These are phyloP conservation scores for Echiichthys vipera DNA, from an alignment of 2,797 vertebrate species.

Conservation along the genomic window DNA sequence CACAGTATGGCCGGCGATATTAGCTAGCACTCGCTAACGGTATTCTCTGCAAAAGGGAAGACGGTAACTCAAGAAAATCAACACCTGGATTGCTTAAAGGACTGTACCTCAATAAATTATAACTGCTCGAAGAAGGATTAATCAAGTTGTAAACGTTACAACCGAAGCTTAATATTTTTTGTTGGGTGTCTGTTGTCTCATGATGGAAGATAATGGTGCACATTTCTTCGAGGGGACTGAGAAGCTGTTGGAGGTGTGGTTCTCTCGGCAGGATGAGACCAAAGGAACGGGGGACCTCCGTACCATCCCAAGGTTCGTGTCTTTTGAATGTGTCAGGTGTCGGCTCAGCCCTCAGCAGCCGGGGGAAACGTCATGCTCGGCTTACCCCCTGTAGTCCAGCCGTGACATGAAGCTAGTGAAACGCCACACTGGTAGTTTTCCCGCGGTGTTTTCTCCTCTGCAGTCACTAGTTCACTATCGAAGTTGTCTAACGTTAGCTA, in stretches of 20 bases:
- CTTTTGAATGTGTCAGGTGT: conserved; percentile 7
- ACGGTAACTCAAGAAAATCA: conserved; percentile 92
- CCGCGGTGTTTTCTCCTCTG: rapidly evolving
- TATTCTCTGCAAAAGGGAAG: conserved; percentile 98
- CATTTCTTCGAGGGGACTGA: conserved; percentile 99
- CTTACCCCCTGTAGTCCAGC: neutral
- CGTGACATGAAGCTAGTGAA: neutral
- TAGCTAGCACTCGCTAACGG: conserved; percentile 99
- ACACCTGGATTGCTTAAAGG: conserved; percentile 89
- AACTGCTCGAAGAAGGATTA: conserved; percentile 77
- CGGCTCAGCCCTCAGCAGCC: neutral
- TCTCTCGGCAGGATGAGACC: conserved; percentile 92
- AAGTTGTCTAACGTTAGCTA: no score
- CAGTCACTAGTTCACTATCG: no score
- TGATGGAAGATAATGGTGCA: conserved; percentile 96
- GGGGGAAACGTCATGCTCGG: neutral
- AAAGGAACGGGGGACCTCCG: conserved; percentile 97
- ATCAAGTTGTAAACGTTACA: conserved; percentile 80
- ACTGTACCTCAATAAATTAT: conserved; percentile 85
- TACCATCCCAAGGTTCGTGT: conserved; percentile 93
- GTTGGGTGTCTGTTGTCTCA: conserved; percentile 94
- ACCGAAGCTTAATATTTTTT: conserved; percentile 86
- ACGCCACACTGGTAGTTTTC: neutral
- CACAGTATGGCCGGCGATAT: conserved; percentile 99
- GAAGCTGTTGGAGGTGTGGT: conserved; percentile 99